These are phyloP conservation scores for Drosophila kikkawai DNA, from an alignment of 1,140 invertebrate genomes.

Conservation along the genomic window DNA sequence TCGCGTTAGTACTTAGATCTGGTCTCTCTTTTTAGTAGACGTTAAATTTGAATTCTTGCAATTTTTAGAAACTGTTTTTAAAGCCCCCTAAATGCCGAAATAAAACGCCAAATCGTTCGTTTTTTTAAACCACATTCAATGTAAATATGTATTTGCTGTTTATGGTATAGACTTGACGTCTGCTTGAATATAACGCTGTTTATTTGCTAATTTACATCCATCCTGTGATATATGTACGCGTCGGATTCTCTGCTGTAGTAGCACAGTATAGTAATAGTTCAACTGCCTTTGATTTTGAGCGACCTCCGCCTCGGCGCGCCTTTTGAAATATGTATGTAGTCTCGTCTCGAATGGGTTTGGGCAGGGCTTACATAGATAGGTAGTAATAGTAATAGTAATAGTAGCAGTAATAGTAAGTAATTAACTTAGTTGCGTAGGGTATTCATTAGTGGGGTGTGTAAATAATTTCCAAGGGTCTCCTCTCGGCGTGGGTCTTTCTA, in stretches of 20 bases:
- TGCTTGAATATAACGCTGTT: constrained; percentile 74
- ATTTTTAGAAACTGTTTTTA: not conserved
- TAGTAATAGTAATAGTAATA: constrained; percentile 22
- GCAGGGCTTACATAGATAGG: constrained; percentile 58
- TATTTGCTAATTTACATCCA: constrained; percentile 59
- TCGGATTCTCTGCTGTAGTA: constrained; percentile 51
- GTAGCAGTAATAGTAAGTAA: constrained; percentile 36
- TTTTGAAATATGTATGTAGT: constrained; percentile 12
- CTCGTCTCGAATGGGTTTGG: constrained; percentile 34
- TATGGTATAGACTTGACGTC: constrained; percentile 68
- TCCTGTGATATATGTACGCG: constrained; percentile 53
- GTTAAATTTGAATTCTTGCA: not conserved
- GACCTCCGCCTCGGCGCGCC: constrained; percentile 14
- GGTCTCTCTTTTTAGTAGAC: not conserved
- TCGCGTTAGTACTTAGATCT: not conserved
- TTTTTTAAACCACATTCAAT: constrained; percentile 80
- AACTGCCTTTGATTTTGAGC: constrained; percentile 55
- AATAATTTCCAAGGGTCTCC: constrained; percentile 67
- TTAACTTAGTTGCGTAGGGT: constrained; percentile 73
- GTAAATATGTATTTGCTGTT: constrained; percentile 82
- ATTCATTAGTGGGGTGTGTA: constrained; percentile 66
- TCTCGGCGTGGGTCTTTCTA: constrained; percentile 35
- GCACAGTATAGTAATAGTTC: constrained; percentile 62
- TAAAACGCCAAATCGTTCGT: constrained; percentile 28
- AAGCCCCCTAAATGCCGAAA: not conserved